Conservation (phyloP, 2,113 vertebrate genomes). For the Cervus canadensis region DNA sequence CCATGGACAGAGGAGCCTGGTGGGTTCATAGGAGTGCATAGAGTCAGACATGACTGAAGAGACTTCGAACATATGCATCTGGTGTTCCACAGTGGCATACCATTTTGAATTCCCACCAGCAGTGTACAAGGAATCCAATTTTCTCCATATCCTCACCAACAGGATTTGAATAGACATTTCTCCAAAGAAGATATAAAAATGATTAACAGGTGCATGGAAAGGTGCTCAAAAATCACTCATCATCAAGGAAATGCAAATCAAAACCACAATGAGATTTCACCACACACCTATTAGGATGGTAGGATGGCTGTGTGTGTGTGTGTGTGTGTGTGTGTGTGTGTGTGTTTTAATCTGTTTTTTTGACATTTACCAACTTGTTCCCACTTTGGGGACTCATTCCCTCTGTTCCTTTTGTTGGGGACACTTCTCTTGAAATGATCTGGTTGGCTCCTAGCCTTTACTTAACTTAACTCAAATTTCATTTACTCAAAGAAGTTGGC, state of each 20-base stretch:
- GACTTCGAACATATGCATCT: accelerated
- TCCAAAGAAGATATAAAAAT: not conserved
- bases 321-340: not conserved
- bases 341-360: too few species aligned
- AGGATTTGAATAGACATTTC: not conserved
- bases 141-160: not conserved
- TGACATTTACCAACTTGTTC: not conserved
- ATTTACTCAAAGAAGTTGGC: not conserved
- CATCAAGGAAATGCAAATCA: not conserved
- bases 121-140: not conserved
- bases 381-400: not conserved
- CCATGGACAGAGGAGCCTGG: not conserved
- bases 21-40: not conserved
- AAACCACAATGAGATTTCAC: not conserved
- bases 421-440: not conserved
- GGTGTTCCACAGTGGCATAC: not conserved
- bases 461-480: not conserved
- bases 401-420: not conserved
- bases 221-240: not conserved
- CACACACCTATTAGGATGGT: not conserved
- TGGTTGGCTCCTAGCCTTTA: not conserved
- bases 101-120: not conserved
- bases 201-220: not conserved
- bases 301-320: not conserved
- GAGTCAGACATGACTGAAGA: not conserved